These are phyloP conservation scores for Acropora tenuis DNA, from an alignment of 64 coral and sea anemone species.

Conservation along the genomic window DNA sequence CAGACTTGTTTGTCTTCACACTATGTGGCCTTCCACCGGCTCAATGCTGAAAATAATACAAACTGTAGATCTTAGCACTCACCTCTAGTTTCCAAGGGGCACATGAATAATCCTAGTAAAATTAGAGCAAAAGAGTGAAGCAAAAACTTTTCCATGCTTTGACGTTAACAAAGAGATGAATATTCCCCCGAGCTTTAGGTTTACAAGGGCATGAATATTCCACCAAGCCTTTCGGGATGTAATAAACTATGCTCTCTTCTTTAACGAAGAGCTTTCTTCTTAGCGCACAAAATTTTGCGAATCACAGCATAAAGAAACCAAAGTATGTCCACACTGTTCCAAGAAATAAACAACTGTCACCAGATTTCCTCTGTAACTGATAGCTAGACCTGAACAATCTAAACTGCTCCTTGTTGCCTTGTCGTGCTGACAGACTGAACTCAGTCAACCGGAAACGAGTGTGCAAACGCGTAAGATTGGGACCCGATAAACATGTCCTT, in stretches of 20 bases:
- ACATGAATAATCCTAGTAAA: constrained; percentile 1
- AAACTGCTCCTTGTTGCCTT: neutral
- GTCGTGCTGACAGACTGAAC: neutral
- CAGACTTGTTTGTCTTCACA: no score
- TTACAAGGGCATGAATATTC: no score
- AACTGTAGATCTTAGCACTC: neutral
- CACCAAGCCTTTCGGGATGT: neutral
- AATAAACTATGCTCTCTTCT: neutral
- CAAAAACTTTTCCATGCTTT: neutral
- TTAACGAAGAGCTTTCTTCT: neutral
- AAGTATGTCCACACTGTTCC: neutral
- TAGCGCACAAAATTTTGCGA: neutral
- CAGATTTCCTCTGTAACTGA: neutral
- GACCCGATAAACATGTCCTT: no score
- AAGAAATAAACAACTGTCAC: neutral
- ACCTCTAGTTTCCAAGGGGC: neutral
- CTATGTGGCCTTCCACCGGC: neutral
- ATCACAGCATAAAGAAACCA: neutral
- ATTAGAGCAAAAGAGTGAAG: neutral
- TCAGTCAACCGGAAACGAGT: constrained; percentile 9
- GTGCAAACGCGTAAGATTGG: neutral
- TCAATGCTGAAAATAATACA: neutral
- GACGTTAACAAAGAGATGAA: neutral
- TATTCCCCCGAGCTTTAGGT: no score
- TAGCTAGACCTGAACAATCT: neutral